Evolutionary conservation across 2,888 invertebrate species (phyloP), one percentile per base, ranked within the genome.

Genomic region (Archips xylosteana): DNA sequence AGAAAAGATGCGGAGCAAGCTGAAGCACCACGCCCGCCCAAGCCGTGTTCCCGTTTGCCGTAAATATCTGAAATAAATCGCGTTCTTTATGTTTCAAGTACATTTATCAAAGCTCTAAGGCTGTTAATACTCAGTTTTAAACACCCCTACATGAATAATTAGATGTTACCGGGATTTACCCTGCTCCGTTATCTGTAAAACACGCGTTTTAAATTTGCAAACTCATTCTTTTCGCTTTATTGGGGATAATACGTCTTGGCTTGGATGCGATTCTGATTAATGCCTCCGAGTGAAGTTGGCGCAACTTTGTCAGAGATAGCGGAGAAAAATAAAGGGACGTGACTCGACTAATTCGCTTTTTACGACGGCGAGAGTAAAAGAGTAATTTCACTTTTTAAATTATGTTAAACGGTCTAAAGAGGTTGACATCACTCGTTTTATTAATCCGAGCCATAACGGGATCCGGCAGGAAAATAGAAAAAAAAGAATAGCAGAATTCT

Each of bases 131-230:
- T 87, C 86, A 83, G 87, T 88, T 87, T 90, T 91, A 91, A 89
- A 89, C 92, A 89, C 90, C 93, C 93, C 87, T 89, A 94, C 93
- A 91, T 93, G 94, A 94, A 94, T 94, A 94, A 94, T 94, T 94
- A 93, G 92, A 89, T 92, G 92, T 92, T 92, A 90, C 86, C 85
- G 80, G 86, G 88, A 90, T 92, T 93, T 89, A 89, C 89, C 86
- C 85, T 78, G 80, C 83, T 76, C 84, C 82, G 88, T 92, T 93
- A 94, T 94, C 94, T 88, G 84, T 87, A 86, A 85, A 90, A 94
- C 94, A 94, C 92, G 92, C 89, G 90, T 89, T 92, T 92, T 88
- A 91, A 91, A 93, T 91, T 92, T 87, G 91, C 92, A 87, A 91
- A 93, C 86, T 94, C 93, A 94, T 94, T 93, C 91, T 91, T 93